These are phyloP conservation scores for Macropodus opercularis DNA, from an alignment of 2,797 vertebrate species.

Conservation along the genomic window DNA sequence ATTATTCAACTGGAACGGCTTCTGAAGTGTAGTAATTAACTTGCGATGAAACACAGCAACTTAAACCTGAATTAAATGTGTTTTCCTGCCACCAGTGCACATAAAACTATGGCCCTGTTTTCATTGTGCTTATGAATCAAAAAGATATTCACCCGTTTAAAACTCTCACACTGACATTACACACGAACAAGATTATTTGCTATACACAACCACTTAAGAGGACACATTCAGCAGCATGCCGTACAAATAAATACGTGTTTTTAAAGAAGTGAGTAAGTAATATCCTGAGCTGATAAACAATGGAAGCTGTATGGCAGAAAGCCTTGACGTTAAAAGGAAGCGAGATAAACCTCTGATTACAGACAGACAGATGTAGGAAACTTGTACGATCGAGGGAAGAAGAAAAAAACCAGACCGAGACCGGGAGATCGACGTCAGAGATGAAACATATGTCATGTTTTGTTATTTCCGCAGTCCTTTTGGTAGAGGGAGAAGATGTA, in stretches of 20 bases:
- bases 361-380: constrained; percentile 45
- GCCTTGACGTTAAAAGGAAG: constrained; percentile 39
- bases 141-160: constrained; percentile 2
- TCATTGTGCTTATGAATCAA: neutral
- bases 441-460: constrained; percentile 73
- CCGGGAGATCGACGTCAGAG: constrained; percentile 74
- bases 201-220: constrained; percentile 18
- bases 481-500: constrained; percentile 66
- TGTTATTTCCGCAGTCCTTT: constrained; percentile 70
- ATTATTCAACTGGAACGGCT: constrained; percentile 1
- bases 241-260: neutral
- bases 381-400: constrained; percentile 44
- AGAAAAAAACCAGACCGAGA: constrained; percentile 43
- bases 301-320: constrained; percentile 12
- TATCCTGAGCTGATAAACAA: neutral
- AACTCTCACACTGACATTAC: constrained; percentile 3
- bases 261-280: neutral
- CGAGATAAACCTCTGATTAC: constrained; percentile 43
- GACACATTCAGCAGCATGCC: neutral
- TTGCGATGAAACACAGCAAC: neutral
- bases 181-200: constrained; percentile 13
- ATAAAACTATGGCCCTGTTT: constrained; percentile 6
- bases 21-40: neutral
- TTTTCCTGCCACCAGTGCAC: neutral
- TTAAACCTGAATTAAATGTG: neutral